These are phyloP conservation scores for Leptogaster cylindrica DNA, from an alignment of 2,888 invertebrate genomes.

Conservation along the genomic window DNA sequence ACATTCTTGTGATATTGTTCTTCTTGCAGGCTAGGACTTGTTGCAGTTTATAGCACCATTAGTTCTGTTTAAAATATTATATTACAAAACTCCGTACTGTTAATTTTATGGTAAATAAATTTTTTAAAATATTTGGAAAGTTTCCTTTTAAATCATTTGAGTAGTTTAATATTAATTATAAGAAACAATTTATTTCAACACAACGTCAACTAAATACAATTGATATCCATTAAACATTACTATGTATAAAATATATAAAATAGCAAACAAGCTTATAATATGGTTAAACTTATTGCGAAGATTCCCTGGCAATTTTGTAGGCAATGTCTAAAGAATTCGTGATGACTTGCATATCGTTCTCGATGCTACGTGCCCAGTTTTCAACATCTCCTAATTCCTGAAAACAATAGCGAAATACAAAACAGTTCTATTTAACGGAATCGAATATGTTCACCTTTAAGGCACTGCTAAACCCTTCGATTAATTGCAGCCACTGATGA, in stretches of 20 bases:
- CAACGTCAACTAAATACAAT: not conserved
- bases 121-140: constrained; percentile 20
- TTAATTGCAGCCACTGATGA: constrained; percentile 93
- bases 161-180: not conserved
- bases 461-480: constrained; percentile 85
- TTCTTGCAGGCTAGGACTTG: constrained; percentile 34
- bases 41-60: constrained; percentile 24
- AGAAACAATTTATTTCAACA: not conserved
- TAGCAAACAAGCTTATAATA: not conserved
- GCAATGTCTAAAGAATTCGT: constrained; percentile 92
- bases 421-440: not conserved
- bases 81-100: constrained; percentile 14
- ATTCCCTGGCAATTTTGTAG: constrained; percentile 75
- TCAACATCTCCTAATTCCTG: constrained; percentile 96
- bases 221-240: not conserved
- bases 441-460: constrained; percentile 68
- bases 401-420: not conserved
- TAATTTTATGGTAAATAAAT: constrained; percentile 37
- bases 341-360: constrained; percentile 92
- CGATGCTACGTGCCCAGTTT: constrained; percentile 97
- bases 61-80: constrained; percentile 23
- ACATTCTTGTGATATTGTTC: constrained; percentile 29
- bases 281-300: constrained; percentile 43
- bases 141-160: not conserved
- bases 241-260: not conserved